These are phyloP conservation scores for Porphyrio hochstetteri DNA, from an alignment of 2,113 vertebrate species.

Conservation along the genomic window DNA sequence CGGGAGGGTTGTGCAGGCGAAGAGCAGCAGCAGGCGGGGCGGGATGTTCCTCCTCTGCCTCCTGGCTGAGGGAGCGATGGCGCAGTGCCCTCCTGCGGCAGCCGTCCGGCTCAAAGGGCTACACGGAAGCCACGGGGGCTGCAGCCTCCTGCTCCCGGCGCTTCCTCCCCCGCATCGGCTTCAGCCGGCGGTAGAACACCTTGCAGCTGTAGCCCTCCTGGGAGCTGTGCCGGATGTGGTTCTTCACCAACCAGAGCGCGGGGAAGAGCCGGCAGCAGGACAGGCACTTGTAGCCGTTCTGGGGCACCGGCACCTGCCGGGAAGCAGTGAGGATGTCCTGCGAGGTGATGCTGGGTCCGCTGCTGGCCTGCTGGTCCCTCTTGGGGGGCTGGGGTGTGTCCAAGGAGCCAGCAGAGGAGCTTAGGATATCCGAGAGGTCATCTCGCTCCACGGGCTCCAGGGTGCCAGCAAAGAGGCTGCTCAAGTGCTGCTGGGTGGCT, in stretches of 20 bases:
- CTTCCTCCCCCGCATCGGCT: constrained; percentile 30
- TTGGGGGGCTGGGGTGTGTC: not conserved
- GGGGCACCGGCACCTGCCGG: not conserved
- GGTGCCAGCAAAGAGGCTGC: not conserved
- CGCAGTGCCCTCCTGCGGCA: not conserved
- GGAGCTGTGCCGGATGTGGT: constrained; percentile 52
- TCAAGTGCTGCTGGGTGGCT: not conserved
- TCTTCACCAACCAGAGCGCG: not conserved
- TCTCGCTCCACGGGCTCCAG: not conserved
- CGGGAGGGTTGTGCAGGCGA: not conserved
- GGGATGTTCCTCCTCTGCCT: not conserved
- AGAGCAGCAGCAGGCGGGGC: not conserved
- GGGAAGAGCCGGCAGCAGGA: constrained; percentile 63
- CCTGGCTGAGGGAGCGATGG: not conserved
- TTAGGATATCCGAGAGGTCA: not conserved
- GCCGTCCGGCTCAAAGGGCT: not conserved
- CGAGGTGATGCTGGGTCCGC: not conserved
- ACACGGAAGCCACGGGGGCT: not conserved
- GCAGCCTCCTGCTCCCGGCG: not conserved
- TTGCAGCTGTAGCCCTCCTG: constrained; percentile 66
- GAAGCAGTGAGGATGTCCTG: constrained; percentile 43
- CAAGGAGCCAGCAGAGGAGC: constrained; percentile 48
- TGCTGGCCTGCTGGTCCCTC: not conserved
- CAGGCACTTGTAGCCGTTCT: not conserved
- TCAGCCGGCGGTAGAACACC: constrained; percentile 45